phyloP scores from a whole-genome alignment of 2,113 vertebrate genomes.

The Orycteropus afer region DNA sequence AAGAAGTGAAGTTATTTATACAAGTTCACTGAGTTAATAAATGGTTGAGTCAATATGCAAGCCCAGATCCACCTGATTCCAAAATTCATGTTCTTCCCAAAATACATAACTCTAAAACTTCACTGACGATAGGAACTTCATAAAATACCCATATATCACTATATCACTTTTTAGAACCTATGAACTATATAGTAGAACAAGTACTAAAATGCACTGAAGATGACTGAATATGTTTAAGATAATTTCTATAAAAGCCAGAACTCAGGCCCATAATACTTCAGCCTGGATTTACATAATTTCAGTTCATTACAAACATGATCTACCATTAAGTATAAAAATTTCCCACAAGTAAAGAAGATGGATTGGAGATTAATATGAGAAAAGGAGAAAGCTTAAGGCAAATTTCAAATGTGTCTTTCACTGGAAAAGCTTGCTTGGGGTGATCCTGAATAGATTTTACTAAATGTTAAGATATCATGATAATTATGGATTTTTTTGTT shows the following conservation, averaged over 20 bases:
- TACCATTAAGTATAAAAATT: neutral
- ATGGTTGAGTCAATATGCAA: neutral
- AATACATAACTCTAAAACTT: neutral
- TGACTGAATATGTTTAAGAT: neutral
- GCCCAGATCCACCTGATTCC: neutral
- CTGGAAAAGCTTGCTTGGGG: neutral
- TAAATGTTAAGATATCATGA: neutral
- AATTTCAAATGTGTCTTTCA: neutral
- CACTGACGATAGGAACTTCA: neutral
- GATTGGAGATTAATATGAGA: neutral
- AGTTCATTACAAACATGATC: neutral
- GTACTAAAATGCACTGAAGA: neutral
- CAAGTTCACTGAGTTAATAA: neutral
- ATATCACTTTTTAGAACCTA: neutral
- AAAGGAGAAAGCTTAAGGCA: neutral
- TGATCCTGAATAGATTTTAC: neutral
- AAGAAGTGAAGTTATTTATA: no score
- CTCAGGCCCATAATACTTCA: neutral
- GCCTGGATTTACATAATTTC: neutral
- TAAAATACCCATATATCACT: neutral
- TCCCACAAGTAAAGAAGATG: neutral
- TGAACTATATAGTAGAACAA: neutral
- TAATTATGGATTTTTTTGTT: neutral
- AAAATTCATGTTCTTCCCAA: neutral
- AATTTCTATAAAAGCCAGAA: neutral